Conservation (phyloP, 2,797 vertebrate genomes). For the Sebastes kiyomatsui region DNA sequence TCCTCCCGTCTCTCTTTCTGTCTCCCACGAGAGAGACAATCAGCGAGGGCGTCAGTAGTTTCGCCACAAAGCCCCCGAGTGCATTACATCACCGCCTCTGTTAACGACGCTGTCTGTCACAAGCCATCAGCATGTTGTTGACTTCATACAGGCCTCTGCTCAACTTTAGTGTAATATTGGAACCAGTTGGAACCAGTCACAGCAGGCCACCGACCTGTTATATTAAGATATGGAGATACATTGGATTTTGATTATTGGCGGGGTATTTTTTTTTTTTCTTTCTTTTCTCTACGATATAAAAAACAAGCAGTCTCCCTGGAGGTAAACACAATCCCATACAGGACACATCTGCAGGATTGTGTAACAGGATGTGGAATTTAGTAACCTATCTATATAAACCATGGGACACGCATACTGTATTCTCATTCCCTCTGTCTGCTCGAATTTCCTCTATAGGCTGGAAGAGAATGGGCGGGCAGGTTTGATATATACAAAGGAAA, state of each 20-base stretch:
- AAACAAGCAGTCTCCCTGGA: constrained; percentile 7
- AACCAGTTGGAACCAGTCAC: constrained; percentile 54
- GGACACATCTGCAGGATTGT: constrained; percentile 63
- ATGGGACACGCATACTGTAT: constrained; percentile 18
- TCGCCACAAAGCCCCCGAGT: constrained; percentile 63
- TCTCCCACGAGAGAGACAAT: constrained; percentile 61
- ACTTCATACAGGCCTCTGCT: constrained; percentile 56
- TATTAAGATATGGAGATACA: constrained; percentile 3
- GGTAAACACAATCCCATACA: constrained; percentile 27
- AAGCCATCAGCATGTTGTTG: constrained; percentile 55
- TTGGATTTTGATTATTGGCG: constrained; percentile 14
- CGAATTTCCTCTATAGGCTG: constrained; percentile 7
- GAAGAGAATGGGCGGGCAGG: constrained; percentile 1
- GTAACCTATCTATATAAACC: constrained; percentile 48
- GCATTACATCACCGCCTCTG: constrained; percentile 72
- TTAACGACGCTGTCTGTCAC: constrained; percentile 65
- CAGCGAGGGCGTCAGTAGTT: constrained; percentile 69
- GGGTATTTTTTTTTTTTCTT: not conserved
- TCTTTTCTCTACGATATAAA: not conserved
- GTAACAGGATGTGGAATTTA: constrained; percentile 63
- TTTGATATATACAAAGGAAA: constrained; percentile 26
- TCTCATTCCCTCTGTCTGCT: constrained; percentile 21
- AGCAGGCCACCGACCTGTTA: constrained; percentile 29
- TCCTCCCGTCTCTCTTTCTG: constrained; percentile 5
- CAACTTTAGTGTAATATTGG: constrained; percentile 47